Evolutionary conservation across 2,888 invertebrate species (phyloP).

Genomic region (Heliconius charithonia): DNA sequence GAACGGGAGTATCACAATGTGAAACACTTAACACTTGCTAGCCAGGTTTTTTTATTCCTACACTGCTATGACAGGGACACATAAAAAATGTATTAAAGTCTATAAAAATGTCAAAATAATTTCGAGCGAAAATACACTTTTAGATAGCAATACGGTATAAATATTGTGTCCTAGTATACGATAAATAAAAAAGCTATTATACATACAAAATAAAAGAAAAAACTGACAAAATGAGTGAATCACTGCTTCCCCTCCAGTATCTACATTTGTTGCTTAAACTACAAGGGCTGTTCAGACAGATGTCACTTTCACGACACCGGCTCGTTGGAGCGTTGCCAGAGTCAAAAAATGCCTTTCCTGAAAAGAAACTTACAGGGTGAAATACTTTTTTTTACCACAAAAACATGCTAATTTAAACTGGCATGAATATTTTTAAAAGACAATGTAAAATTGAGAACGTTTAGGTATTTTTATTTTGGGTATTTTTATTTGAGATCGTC

Average conservation of each 20-base stretch:
- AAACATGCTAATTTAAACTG: slow-evolving; percentile 29
- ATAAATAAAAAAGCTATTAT: background rate
- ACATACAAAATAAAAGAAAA: slow-evolving; percentile 11
- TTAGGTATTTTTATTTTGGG: background rate
- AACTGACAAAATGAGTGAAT: slow-evolving; percentile 19
- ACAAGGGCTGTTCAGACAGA: slow-evolving; percentile 45
- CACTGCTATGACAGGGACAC: no score
- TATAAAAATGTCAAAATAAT: no score
- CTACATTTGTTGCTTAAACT: slow-evolving; percentile 41
- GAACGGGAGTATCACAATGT: no score
- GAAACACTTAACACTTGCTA: no score
- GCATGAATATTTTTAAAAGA: slow-evolving; percentile 26
- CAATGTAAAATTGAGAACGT: background rate
- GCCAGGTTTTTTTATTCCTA: no score
- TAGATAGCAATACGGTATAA: background rate
- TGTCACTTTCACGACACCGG: slow-evolving; percentile 45
- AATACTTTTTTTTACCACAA: slow-evolving; percentile 11
- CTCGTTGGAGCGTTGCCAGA: slow-evolving; percentile 37
- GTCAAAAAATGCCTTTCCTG: slow-evolving; percentile 29
- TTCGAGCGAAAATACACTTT: no score
- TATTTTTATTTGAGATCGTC: background rate
- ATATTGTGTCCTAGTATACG: background rate
- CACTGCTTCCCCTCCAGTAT: slow-evolving; percentile 30
- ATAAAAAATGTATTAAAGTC: no score
- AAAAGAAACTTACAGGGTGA: slow-evolving; percentile 23